Base-by-base conservation (phyloP, 2,888 invertebrate genomes). In the Pseudoips prasinana region DNA sequence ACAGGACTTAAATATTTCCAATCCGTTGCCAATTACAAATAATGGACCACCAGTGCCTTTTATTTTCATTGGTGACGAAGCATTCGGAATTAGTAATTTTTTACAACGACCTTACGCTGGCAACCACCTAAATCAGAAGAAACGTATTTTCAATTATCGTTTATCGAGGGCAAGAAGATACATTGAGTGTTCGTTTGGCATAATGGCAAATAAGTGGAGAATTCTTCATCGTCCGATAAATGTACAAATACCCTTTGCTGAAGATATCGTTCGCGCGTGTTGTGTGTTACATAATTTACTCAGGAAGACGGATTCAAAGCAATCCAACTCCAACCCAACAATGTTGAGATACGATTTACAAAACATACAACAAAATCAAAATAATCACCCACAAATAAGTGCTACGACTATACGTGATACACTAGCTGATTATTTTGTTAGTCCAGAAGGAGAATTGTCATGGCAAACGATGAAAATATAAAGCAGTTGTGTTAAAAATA, bases 101-200 rank as follows among this genome's bases (percentile, higher is more conserved):
- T 24, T 43, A 26, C 41, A 41, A 40, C 37, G 27, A 38, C 43
- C 38, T 8, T 40, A 43, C 35, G 11, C 23, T 14, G 31, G 40
- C 10, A 9, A 22, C 25, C 25, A 39, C 25, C 33, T 43, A 22
- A 35, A 25, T 26, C 29, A 38, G 29, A 20, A 17, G 6, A 38
- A 28, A 33, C 33, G 35, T 27, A 18, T 11, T 18, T 47, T 33
- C 25, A 47, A 40, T 38, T 29, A 47, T 17, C 28, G 42, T 10
- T 33, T 47, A 17, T 38, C 35, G 22, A 32, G 40, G 17, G 46
- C 32, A 20, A 18, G 27, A 19, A 27, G 41, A 25, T 17, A 28
- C 10, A 34, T 46, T 28, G 46, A 46, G 38, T 33, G 36, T 41
- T 32, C 32, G 8, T 46, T 39, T 34, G 46, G 46, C 22, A 41